These are phyloP conservation scores for Aphidius gifuensis DNA, from an alignment of 1,140 invertebrate species.

Conservation along the genomic window DNA sequence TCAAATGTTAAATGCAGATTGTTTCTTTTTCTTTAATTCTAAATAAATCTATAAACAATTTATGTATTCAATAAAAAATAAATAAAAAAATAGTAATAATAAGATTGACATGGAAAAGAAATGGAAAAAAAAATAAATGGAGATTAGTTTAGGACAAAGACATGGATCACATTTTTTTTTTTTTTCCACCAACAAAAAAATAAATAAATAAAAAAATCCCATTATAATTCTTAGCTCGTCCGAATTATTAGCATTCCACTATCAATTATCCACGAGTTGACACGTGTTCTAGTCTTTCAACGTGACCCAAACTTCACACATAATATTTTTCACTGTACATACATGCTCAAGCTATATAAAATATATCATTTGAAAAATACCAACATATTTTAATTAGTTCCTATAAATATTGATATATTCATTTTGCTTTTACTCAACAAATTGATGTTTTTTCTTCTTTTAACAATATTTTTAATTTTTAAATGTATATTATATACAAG, in stretches of 20 bases:
- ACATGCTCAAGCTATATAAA: no score
- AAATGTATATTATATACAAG: no score
- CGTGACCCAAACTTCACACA: constrained; percentile 14
- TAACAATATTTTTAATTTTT: no score
- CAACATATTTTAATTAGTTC: no score
- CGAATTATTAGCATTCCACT: constrained; percentile 49
- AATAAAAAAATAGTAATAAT: background rate
- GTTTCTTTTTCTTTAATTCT: background rate
- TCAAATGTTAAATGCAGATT: no score
- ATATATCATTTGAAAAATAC: no score
- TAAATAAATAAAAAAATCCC: constrained; percentile 34
- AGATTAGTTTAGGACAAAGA: constrained; percentile 2
- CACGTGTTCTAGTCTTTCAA: constrained; percentile 18
- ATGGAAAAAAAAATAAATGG: background rate
- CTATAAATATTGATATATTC: no score
- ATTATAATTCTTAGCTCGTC: constrained; percentile 48
- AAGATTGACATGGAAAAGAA: background rate
- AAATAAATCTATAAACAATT: background rate
- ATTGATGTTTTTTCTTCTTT: background rate
- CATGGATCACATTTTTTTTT: background rate
- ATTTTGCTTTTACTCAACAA: no score
- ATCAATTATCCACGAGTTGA: constrained; percentile 42
- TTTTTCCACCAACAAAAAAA: constrained; percentile 5
- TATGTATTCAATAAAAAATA: background rate
- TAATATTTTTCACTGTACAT: no score